Percentiles rank a stretch among this genome's conserved stretches.
Conservation (phyloP, 1,140 invertebrate species). For the Aricia agestis region DNA sequence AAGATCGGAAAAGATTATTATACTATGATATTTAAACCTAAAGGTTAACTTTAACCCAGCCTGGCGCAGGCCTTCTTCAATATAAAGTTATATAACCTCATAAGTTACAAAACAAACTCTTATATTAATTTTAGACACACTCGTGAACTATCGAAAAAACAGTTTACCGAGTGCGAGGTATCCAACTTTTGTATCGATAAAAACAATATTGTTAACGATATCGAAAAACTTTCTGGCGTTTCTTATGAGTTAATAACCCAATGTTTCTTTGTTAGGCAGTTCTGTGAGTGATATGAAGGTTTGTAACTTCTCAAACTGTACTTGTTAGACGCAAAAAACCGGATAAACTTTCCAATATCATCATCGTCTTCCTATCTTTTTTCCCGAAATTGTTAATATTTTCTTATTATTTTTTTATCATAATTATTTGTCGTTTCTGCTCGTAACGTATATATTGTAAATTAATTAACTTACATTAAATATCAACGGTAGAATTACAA, state of each 20-base stretch:
- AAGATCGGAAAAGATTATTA: too few species aligned
- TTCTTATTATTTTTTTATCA: too few species aligned
- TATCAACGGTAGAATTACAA: too few species aligned
- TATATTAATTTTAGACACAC: background rate
- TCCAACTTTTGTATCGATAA: background rate
- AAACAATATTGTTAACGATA: conserved; percentile 1
- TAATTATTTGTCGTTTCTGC: too few species aligned
- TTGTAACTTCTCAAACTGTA: background rate
- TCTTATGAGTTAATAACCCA: conserved; percentile 1
- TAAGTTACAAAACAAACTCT: background rate
- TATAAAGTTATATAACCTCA: too few species aligned
- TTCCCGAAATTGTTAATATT: too few species aligned
- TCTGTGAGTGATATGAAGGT: background rate
- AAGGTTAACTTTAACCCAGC: too few species aligned
- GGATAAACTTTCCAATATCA: background rate
- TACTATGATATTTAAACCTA: too few species aligned
- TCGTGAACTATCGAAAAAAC: background rate
- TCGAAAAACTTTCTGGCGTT: background rate
- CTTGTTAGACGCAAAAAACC: background rate
- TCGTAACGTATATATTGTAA: too few species aligned
- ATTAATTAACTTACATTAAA: too few species aligned
- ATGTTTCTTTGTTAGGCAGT: background rate
- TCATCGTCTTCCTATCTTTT: background rate
- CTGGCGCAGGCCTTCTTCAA: background rate
- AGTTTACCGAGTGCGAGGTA: background rate